phyloP scores from a whole-genome alignment of 2,113 vertebrate species.

The Paradisaea rubra region DNA sequence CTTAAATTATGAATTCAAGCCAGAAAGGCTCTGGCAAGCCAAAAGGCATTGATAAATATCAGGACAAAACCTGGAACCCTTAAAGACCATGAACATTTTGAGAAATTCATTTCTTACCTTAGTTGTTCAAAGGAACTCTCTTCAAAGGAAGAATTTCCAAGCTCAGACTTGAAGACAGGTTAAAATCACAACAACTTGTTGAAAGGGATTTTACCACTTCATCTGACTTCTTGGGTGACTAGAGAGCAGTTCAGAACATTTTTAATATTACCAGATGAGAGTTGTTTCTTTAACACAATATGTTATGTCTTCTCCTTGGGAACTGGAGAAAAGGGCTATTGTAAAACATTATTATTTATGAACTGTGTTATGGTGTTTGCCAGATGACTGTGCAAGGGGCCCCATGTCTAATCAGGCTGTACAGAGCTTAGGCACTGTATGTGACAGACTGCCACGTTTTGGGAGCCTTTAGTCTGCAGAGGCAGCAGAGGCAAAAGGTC shows the following conservation, averaged over 20 bases:
- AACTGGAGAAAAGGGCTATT: conserved; percentile 18
- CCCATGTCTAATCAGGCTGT: not conserved
- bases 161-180: not conserved
- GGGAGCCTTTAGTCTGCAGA: not conserved
- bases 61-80: not conserved
- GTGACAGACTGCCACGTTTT: not conserved
- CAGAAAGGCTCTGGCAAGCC: not conserved
- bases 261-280: conserved; percentile 12
- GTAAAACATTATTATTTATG: conserved; percentile 28
- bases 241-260: not conserved
- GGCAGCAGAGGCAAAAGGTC: not conserved
- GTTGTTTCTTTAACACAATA: not conserved
- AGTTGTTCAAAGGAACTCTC: not conserved
- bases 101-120: not conserved
- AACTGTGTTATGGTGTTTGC: conserved; percentile 6
- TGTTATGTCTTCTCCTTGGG: not conserved
- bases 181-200: not conserved
- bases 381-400: not conserved
- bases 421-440: not conserved
- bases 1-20: not conserved
- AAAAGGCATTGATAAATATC: not conserved
- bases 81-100: not conserved
- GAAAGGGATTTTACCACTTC: not conserved
- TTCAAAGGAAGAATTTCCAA: not conserved
- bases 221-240: not conserved